A percentile compares a stretch with the other conserved stretches of the same genome.
Evolutionary conservation across 2,113 vertebrate species (phyloP).

Genomic region (Erythrocercus mccallii): DNA sequence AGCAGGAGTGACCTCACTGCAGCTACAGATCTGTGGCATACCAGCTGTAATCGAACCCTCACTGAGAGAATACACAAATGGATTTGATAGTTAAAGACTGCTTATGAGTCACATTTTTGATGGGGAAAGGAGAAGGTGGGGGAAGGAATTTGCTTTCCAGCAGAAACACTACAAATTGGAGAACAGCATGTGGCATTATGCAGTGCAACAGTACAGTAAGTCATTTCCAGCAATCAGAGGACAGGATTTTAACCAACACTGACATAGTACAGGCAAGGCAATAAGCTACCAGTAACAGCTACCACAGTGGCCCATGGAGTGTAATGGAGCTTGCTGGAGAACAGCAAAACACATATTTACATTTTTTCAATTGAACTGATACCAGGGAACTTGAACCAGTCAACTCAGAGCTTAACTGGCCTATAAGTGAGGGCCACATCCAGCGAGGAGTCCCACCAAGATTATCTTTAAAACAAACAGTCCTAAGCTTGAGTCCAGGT

Average conservation of each 20-base stretch:
- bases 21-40: conserved; percentile 37
- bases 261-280: background rate
- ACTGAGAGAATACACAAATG: conserved; percentile 53
- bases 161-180: conserved; percentile 41
- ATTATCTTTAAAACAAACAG: background rate
- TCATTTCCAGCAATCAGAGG: background rate
- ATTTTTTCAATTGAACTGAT: background rate
- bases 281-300: conserved; percentile 1
- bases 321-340: background rate
- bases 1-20: conserved; percentile 53
- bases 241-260: conserved; percentile 33
- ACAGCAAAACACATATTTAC: background rate
- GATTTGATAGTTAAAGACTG: conserved; percentile 51
- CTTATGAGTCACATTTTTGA: conserved; percentile 61
- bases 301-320: background rate
- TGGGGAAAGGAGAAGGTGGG: background rate
- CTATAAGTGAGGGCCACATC: background rate
- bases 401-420: background rate
- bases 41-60: conserved; percentile 56
- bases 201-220: conserved; percentile 12
- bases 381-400: background rate
- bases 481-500: background rate
- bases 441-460: rapidly evolving
- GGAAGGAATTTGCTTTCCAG: conserved; percentile 41
- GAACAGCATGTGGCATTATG: conserved; percentile 10